Base-by-base conservation (phyloP, 2,888 invertebrate species). In the Ceramica pisi region DNA sequence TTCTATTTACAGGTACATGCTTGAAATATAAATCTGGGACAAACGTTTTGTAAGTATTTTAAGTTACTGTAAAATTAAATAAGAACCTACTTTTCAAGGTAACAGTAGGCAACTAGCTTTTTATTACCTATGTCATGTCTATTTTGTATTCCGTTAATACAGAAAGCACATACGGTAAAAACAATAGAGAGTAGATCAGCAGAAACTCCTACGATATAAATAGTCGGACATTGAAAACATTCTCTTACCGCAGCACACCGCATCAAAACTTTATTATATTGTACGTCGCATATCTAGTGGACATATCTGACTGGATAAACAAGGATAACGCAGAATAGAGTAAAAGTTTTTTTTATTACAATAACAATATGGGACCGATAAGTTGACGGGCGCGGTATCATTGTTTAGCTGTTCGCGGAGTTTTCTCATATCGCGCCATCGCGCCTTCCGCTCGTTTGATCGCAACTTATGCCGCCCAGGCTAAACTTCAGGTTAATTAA, bases 401-500 rank as follows among this genome's bases (percentile, higher is more conserved):
- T 89, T 91, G 90, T 90, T 88, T 87, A 82, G 86, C 83, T 76
- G 83, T 81, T 83, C 64, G 57, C 78, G 72, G 90, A 93, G 90
- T 93, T 94, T 94, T 93, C 92, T 94, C 93, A 93, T 94, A 93
- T 92, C 90, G 89, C 89, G 89, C 86, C 87, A 93, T 92, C 90
- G 89, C 89, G 89, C 86, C 87, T 88, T 87, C 87, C 86, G 86
- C 86, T 85, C 85, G 82, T 89, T 87, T 81, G 83, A 78, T 80
- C 86, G 81, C 87, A 89, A 91, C 90, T 91, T 90, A 86, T 86
- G 86, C 88, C 74, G 77, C 83, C 87, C 85, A 82, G 80, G 88
- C 87, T 86, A 84, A 93, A 93, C 90, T 94, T 92, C 89, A 89
- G 88, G 91, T 93, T 94, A 94, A 94, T 94, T 94, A 94, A 94